Percentiles rank a stretch among this genome's conserved stretches.
Evolutionary conservation across 2,888 invertebrate genomes (phyloP).

Genomic region (Hoplodrina blanda): DNA sequence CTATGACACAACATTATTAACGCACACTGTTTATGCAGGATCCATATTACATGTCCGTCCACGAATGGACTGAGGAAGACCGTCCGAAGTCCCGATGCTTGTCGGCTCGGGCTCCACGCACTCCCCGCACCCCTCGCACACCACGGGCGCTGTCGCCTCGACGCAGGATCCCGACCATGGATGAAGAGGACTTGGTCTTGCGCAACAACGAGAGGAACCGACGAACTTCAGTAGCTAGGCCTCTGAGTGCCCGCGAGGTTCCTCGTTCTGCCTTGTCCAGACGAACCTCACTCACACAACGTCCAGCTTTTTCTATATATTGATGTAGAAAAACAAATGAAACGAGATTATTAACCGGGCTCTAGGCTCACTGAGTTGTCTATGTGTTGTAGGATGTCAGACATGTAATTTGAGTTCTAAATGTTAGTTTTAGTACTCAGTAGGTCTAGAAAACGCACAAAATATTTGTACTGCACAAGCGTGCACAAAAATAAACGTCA

Average conservation of each 20-base stretch:
- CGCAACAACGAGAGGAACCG: conserved; percentile 81
- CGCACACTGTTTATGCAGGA: conserved; percentile 74
- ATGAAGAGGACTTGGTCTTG: conserved; percentile 75
- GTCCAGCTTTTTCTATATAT: conserved; percentile 87
- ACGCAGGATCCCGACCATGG: conserved; percentile 67
- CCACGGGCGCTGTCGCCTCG: conserved; percentile 76
- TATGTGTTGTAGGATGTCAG: conserved; percentile 41
- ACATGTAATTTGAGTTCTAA: conserved; percentile 22
- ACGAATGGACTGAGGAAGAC: conserved; percentile 81
- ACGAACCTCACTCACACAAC: conserved; percentile 81
- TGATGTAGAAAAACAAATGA: conserved; percentile 57
- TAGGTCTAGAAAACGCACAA: conserved; percentile 45
- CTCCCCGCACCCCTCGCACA: conserved; percentile 76
- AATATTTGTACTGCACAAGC: conserved; percentile 35
- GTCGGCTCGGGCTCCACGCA: conserved; percentile 81
- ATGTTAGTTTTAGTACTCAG: conserved; percentile 34
- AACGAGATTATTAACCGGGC: conserved; percentile 11
- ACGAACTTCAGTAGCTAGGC: conserved; percentile 77
- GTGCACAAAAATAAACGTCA: conserved; percentile 34
- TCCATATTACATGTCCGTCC: conserved; percentile 79
- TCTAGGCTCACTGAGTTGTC: conserved; percentile 53
- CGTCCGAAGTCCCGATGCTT: conserved; percentile 82
- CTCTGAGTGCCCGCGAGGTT: conserved; percentile 81
- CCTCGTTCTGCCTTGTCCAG: conserved; percentile 78
- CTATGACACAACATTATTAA: conserved; percentile 4